Percentiles rank a stretch among this genome's conserved stretches.
phyloP scores from a whole-genome alignment of 2,888 invertebrate species.

The Pseudeuparius sepicola region DNA sequence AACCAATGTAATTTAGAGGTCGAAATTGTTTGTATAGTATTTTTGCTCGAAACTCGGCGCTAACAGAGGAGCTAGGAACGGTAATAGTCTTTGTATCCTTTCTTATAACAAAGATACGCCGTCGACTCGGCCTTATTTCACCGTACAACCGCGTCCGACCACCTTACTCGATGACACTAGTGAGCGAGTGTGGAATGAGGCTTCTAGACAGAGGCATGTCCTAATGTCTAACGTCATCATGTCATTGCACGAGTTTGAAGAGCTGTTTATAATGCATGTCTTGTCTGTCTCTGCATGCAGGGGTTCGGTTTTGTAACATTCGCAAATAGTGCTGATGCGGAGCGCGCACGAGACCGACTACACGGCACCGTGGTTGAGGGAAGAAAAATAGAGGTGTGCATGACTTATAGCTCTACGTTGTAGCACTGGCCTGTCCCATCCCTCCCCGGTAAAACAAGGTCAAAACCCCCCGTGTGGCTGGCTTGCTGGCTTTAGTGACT shows the following conservation, averaged over 20 bases:
- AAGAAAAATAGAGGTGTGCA: slow-evolving; percentile 99
- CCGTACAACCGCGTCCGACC: too few relatives aligned
- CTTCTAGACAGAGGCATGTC: slow-evolving; percentile 31
- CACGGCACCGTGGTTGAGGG: slow-evolving; percentile 99
- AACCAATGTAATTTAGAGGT: too few relatives aligned
- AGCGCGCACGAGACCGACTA: slow-evolving; percentile 99
- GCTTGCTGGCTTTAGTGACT: slow-evolving; percentile 43
- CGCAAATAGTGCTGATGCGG: slow-evolving; percentile 99
- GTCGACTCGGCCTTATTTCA: too few relatives aligned
- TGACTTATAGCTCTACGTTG: slow-evolving; percentile 54
- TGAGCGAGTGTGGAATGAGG: slow-evolving; percentile 39
- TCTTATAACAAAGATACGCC: too few relatives aligned
- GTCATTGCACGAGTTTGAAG: slow-evolving; percentile 68
- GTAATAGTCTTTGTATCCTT: too few relatives aligned
- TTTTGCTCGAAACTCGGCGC: too few relatives aligned
- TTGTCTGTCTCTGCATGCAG: slow-evolving; percentile 96
- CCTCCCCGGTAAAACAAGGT: slow-evolving; percentile 43
- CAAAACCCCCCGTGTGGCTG: slow-evolving; percentile 42
- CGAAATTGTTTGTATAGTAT: too few relatives aligned
- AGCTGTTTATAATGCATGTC: slow-evolving; percentile 83
- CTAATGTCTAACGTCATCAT: slow-evolving; percentile 45
- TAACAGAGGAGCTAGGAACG: too few relatives aligned
- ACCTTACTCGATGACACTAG: slow-evolving; percentile 34
- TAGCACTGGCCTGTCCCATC: slow-evolving; percentile 47
- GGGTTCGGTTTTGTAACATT: slow-evolving; percentile 99